Conservation (phyloP, 2,113 vertebrate species). For the Callospermophilus lateralis region DNA sequence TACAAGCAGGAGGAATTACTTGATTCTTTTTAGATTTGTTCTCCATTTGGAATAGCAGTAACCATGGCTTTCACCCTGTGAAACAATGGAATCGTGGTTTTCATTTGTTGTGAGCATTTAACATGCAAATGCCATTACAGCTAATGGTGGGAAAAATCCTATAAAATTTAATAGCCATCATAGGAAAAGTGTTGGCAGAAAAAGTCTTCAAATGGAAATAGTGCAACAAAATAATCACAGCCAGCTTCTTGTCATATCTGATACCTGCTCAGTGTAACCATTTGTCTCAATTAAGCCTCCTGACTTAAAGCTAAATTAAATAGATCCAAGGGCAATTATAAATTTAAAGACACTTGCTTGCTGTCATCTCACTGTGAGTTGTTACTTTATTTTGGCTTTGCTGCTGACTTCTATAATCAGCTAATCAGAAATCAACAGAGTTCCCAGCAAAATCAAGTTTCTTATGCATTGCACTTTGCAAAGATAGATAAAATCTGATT, state of each 20-base stretch:
- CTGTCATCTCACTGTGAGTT: conserved; percentile 79
- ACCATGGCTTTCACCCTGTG: conserved; percentile 70
- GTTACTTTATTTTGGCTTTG: conserved; percentile 66
- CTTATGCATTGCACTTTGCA: background rate
- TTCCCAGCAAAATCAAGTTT: conserved; percentile 48
- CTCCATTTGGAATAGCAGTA: conserved; percentile 77
- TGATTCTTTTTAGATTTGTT: conserved; percentile 79
- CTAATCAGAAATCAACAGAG: conserved; percentile 64
- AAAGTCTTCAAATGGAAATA: conserved; percentile 71
- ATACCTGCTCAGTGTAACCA: conserved; percentile 56
- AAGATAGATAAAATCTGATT: conserved; percentile 28
- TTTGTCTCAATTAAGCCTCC: conserved; percentile 73
- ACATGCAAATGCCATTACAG: conserved; percentile 85
- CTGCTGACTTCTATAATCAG: conserved; percentile 67
- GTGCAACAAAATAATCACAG: conserved; percentile 32
- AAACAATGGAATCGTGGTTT: conserved; percentile 83
- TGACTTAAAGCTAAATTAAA: conserved; percentile 84
- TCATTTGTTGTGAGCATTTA: conserved; percentile 86
- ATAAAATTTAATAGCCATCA: conserved; percentile 85
- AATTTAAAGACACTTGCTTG: conserved; percentile 82
- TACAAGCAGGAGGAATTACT: conserved; percentile 65
- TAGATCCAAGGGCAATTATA: conserved; percentile 82
- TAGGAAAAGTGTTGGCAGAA: conserved; percentile 84
- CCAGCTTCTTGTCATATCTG: conserved; percentile 61
- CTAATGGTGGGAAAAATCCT: conserved; percentile 86